A percentile compares a stretch with the other conserved stretches of the same genome.
These are phyloP conservation scores for Maccullochella peelii DNA, from an alignment of 2,113 vertebrate species.

Conservation along the genomic window DNA sequence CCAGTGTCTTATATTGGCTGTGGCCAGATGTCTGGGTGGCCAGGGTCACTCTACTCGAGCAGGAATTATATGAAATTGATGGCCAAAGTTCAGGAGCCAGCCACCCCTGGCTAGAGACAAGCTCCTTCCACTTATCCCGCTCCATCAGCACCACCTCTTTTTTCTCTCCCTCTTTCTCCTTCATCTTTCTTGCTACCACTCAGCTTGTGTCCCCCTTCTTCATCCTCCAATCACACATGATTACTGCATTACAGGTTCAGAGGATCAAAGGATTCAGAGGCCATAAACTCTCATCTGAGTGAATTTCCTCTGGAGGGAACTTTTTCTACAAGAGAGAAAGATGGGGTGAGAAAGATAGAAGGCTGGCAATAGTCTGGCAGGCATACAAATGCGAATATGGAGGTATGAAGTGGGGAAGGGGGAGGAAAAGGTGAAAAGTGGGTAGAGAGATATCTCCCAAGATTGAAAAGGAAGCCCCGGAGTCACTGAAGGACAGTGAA, in stretches of 20 bases:
- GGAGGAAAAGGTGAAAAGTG: conserved; percentile 36
- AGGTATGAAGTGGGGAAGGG: not conserved
- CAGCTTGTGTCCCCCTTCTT: conserved; percentile 55
- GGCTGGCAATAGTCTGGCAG: conserved; percentile 9
- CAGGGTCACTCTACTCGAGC: conserved; percentile 60
- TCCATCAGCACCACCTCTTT: conserved; percentile 40
- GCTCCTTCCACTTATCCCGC: conserved; percentile 60
- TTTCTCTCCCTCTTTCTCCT: conserved; percentile 34
- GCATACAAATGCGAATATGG: conserved; percentile 44
- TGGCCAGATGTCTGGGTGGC: conserved; percentile 47
- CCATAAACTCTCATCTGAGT: conserved; percentile 68
- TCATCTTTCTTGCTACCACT: conserved; percentile 56
- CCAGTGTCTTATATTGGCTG: conserved; percentile 22
- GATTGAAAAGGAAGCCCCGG: conserved; percentile 26
- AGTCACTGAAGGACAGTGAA: conserved; percentile 47
- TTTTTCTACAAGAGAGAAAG: conserved; percentile 35
- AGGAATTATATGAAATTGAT: conserved; percentile 75
- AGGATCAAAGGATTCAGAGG: conserved; percentile 78
- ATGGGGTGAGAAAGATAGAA: conserved; percentile 7
- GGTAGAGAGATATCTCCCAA: conserved; percentile 16
- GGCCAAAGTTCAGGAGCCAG: conserved; percentile 52
- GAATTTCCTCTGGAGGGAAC: conserved; percentile 65
- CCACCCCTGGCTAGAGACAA: conserved; percentile 41
- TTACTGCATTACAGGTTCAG: conserved; percentile 72
- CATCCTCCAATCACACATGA: conserved; percentile 77